Base-by-base conservation (phyloP, 2,113 vertebrate genomes). In the Psammodynastes pulverulentus region DNA sequence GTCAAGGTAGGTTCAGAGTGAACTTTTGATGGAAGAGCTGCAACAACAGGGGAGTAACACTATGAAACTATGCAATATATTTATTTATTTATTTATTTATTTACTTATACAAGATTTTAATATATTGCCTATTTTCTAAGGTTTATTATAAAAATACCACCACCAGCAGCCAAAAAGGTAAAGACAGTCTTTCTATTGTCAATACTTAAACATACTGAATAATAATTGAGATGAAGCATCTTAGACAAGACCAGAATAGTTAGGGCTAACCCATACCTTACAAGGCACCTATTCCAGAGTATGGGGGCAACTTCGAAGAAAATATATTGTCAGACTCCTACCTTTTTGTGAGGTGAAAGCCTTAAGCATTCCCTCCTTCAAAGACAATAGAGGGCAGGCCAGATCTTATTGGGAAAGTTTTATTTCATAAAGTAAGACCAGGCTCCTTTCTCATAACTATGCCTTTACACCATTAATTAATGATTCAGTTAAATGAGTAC, bases 11-110 rank as follows among this genome's bases (percentile, higher is more conserved):
- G 98, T 91, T 98, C 98, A 90, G 98, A 99, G 94, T 98, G 98
- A 95, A 98, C 98, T 98, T 99, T 99, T 98, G 97, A 98, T 96
- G 98, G 98, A 95, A 98, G 98, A 98, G 98, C 99, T 99, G 98
- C 92, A 98, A 98, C 98, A 72, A 94, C 94, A 96, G 91, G 93
- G 39, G 94, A 94, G 53, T 54, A 21, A 39, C 9, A n/a, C 13
- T 34, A 72, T 72, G 67, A 72, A 72, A 34, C n/a, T 72, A 72
- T 72, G 67, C 67, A 72, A 72, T 17, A 72, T 72, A 72, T 72
- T 72, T 5, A 72, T 72, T 34, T 72, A 19, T 72, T 72, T 72
- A 72, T 72, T 72, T 5, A 72, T 72, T 34, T 72, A 19, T 72
- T 72, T 72, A 72, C 5, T 19, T 34, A 19, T 72, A 19, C 62